These are phyloP conservation scores for Oeneis ivallda DNA, from an alignment of 2,888 invertebrate species.

Conservation along the genomic window DNA sequence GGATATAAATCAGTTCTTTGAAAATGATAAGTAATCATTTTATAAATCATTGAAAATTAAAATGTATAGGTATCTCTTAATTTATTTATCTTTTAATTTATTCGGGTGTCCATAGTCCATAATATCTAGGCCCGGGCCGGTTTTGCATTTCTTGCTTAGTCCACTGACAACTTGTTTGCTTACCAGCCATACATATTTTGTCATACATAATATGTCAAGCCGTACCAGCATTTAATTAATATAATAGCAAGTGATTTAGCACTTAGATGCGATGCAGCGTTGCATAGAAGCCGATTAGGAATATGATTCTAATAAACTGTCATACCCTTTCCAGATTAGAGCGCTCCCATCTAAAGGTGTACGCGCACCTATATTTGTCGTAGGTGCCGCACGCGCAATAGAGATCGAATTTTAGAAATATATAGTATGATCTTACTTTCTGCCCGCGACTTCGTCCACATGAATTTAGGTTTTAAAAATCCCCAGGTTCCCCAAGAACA, in stretches of 20 bases:
- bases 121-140: background rate
- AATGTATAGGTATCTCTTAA: background rate
- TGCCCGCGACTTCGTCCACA: too few species aligned
- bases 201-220: too few species aligned
- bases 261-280: background rate
- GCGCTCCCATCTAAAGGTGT: background rate
- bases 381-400: too few species aligned
- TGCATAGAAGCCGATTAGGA: background rate
- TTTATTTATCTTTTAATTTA: background rate
- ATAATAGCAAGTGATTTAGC: background rate
- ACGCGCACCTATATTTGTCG: background rate
- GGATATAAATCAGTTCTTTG: background rate
- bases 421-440: too few species aligned
- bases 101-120: background rate
- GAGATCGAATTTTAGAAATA: too few species aligned
- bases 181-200: too few species aligned
- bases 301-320: background rate
- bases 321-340: background rate
- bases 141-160: too few species aligned
- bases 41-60: slow-evolving; percentile 1
- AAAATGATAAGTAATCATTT: background rate
- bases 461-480: too few species aligned
- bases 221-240: too few species aligned
- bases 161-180: too few species aligned
- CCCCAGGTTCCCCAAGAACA: too few species aligned